Percentiles rank a stretch among this genome's conserved stretches.
phyloP scores from a whole-genome alignment of 2,888 invertebrate species.

The Dexiosoma caninum region DNA sequence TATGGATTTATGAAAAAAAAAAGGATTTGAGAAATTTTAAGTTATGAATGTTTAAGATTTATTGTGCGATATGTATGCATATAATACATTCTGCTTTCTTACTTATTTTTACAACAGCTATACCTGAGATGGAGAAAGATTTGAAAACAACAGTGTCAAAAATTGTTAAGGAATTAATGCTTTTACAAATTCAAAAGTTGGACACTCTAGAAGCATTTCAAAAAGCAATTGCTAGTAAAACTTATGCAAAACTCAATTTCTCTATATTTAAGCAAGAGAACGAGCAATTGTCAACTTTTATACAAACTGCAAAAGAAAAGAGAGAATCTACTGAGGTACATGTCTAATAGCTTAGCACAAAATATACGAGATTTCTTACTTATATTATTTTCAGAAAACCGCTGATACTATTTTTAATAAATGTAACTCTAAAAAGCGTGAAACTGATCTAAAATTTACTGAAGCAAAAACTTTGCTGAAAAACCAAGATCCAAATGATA shows the following conservation, averaged over 20 bases:
- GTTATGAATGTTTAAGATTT: too few species aligned
- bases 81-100: background rate
- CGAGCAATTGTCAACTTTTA: conserved; percentile 65
- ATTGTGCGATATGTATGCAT: too few species aligned
- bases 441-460: conserved; percentile 79
- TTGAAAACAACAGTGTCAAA: conserved; percentile 64
- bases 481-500: conserved; percentile 80
- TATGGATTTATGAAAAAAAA: too few species aligned
- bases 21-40: too few species aligned
- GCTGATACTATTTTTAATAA: conserved; percentile 76
- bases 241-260: conserved; percentile 68
- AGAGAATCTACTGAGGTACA: conserved; percentile 70
- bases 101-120: conserved; percentile 2
- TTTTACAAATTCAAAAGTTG: conserved; percentile 70
- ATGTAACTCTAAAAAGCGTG: conserved; percentile 73
- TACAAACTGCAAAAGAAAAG: conserved; percentile 68
- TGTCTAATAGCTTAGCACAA: background rate
- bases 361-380: too few species aligned
- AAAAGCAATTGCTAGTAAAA: conserved; percentile 67
- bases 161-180: conserved; percentile 69
- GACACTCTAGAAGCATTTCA: conserved; percentile 69
- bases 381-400: conserved; percentile 70
- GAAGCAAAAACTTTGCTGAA: conserved; percentile 80
- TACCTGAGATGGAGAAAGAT: conserved; percentile 69
- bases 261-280: conserved; percentile 68